Evolutionary conservation across 1,140 invertebrate species (phyloP), one percentile per base, ranked within the genome.

Genomic region (Teleopsis dalmanni): DNA sequence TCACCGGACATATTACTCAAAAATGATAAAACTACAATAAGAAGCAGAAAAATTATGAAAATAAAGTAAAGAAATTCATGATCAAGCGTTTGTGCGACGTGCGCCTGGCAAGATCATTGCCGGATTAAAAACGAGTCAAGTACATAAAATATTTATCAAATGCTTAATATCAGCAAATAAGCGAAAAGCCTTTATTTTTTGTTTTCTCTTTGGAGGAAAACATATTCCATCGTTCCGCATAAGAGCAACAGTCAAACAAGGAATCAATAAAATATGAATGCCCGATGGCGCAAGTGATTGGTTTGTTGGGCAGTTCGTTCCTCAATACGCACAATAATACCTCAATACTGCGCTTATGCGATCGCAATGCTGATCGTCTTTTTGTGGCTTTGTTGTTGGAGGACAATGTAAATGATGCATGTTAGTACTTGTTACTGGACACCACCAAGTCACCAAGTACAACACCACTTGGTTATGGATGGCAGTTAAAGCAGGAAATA

Each of bases 201-300:
- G 41, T 25, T 16, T 8, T n/a, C 3, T 43, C 16, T 27, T 26
- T 31, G 2, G 41, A 11, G 9, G 41, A 43, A 29, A 25, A 43
- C 22, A 14, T 31, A 27, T 16, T 27, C 3, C 25, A 31, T 25
- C 38, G 38, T 38, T 22, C 18, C 10, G 16, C n/a, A 37, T 6
- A 16, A 18, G 35, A 18, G 4, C 14, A 37, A 37, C n/a, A n/a
- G 35, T 37, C 35, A 43, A 29, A 18, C 31, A 14, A 38, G 43
- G 48, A 51, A 51, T 51, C 43, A 51, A 51, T 51, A 51, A 51
- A 51, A 51, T 51, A 51, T 51, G 44, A 51, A 51, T 51, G 49
- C 49, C 49, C 49, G 49, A 51, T 51, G 40, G 49, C 49, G 29
- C 27, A 51, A 51, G 49, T 51, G 49, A 51, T 51, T 51, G 49